phyloP scores from a whole-genome alignment of 2,888 invertebrate species.

The Achlya flavicornis region DNA sequence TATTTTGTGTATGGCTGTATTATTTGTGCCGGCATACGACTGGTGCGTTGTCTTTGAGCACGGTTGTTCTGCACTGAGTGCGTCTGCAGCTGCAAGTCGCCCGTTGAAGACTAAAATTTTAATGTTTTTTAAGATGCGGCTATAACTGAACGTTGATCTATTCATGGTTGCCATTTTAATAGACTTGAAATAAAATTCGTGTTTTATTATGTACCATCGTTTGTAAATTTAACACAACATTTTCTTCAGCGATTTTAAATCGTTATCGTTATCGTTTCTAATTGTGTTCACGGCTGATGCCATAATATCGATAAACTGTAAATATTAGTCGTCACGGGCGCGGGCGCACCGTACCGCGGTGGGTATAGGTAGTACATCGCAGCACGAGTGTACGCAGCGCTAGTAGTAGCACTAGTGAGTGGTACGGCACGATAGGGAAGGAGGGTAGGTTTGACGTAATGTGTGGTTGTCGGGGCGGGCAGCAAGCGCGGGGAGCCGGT shows the following conservation, averaged over 20 bases:
- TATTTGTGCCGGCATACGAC: neutral
- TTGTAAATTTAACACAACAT: too few relatives aligned
- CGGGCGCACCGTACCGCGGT: neutral
- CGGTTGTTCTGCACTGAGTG: neutral
- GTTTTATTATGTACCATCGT: neutral
- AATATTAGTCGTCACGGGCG: neutral
- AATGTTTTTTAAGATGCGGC: neutral
- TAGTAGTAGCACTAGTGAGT: constrained; percentile 11
- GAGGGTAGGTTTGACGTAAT: constrained; percentile 43
- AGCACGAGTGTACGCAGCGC: neutral
- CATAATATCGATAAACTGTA: neutral
- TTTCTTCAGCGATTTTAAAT: too few relatives aligned
- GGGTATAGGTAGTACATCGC: neutral
- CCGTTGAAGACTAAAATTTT: neutral
- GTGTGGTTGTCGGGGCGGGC: constrained; percentile 54
- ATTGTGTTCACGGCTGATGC: too few relatives aligned
- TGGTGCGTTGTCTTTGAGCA: too few relatives aligned
- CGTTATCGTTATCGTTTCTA: too few relatives aligned
- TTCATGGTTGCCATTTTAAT: neutral
- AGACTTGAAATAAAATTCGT: neutral
- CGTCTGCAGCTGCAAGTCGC: neutral
- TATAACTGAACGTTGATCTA: neutral
- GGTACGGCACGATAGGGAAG: constrained; percentile 15
- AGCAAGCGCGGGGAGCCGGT: constrained; percentile 58
- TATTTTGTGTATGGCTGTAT: neutral